These are phyloP conservation scores for Drosophila macrothrix DNA, from an alignment of 2,888 invertebrate species.

Conservation along the genomic window DNA sequence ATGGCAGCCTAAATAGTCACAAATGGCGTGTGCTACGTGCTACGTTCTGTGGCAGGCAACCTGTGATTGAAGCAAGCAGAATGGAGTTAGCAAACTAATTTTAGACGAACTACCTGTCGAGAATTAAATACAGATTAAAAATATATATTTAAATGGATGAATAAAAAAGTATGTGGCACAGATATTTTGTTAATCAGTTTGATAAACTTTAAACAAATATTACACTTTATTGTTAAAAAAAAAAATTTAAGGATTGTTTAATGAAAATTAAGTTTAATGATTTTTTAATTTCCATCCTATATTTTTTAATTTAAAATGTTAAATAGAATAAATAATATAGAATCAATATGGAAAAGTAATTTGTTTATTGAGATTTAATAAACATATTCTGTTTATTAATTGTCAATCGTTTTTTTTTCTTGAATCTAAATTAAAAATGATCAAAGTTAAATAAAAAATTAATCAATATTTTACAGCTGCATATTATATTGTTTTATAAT, in stretches of 20 bases:
- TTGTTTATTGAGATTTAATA: no score
- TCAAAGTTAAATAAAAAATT: neutral
- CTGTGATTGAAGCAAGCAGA: neutral
- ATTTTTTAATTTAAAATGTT: neutral
- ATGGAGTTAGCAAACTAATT: neutral
- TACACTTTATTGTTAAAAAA: neutral
- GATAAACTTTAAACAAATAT: neutral
- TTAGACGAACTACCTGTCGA: neutral
- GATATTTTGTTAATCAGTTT: neutral
- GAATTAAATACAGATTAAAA: neutral
- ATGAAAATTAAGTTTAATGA: neutral
- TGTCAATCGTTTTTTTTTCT: neutral
- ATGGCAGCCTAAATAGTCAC: slow-evolving; percentile 35
- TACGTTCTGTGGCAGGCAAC: neutral
- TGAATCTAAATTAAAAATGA: neutral
- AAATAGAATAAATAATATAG: neutral
- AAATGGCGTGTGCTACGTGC: slow-evolving; percentile 19
- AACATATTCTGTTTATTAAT: neutral
- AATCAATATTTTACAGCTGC: neutral
- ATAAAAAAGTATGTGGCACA: neutral
- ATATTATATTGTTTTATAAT: neutral
- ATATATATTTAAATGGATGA: neutral
- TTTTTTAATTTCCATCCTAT: neutral
- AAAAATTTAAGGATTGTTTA: no score
- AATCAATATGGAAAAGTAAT: no score